phyloP scores from a whole-genome alignment of 2,113 vertebrate species.

The Calcarius ornatus region DNA sequence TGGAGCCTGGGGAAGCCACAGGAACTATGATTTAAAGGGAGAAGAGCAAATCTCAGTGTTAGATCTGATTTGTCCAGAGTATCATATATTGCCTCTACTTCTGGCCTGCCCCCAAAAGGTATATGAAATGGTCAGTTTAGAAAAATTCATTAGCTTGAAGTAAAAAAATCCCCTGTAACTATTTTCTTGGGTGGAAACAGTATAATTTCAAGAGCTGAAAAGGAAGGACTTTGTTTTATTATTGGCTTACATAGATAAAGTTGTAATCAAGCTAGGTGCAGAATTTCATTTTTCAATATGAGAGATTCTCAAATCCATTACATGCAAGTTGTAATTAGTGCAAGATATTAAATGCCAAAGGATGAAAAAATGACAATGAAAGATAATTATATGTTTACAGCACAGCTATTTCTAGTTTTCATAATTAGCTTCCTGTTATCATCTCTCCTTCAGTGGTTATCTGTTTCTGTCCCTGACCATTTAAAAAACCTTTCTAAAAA shows the following conservation, averaged over 20 bases:
- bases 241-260: neutral
- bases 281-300: neutral
- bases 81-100: neutral
- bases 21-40: neutral
- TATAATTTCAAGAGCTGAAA: neutral
- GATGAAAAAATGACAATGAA: slow-evolving; percentile 14
- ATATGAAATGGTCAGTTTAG: neutral
- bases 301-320: slow-evolving; percentile 3
- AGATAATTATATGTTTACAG: slow-evolving; percentile 31
- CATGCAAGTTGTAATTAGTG: neutral
- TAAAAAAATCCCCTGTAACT: neutral
- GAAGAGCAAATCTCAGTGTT: neutral
- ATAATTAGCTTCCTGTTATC: slow-evolving; percentile 4
- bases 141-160: neutral
- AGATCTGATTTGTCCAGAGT: neutral
- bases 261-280: neutral
- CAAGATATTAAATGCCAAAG: neutral
- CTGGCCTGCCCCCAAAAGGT: neutral
- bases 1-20: neutral
- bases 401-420: slow-evolving; percentile 7
- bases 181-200: neutral
- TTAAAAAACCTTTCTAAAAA: neutral
- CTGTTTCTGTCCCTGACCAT: neutral
- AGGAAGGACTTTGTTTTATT: neutral
- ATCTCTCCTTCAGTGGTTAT: neutral